phyloP scores from a whole-genome alignment of 1,140 invertebrate genomes.

The Cryptotermes secundus region DNA sequence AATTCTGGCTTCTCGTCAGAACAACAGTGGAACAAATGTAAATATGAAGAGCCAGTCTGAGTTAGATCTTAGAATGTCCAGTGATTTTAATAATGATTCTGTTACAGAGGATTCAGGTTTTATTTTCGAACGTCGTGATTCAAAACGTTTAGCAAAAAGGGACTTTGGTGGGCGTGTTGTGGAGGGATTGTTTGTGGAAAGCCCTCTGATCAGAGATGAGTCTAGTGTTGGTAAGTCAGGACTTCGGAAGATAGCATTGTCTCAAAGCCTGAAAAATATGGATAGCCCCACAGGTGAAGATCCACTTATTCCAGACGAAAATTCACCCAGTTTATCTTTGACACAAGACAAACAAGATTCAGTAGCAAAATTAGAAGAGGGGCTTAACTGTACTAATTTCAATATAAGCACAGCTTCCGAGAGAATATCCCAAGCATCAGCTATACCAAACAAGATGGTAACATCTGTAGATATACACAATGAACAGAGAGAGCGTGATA shows the following conservation, averaged over 20 bases:
- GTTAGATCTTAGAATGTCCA: not conserved
- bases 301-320: not conserved
- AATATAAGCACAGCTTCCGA: not conserved
- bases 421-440: not conserved
- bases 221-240: not conserved
- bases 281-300: conserved; percentile 21
- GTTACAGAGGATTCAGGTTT: conserved; percentile 21
- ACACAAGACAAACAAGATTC: not conserved
- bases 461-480: not conserved
- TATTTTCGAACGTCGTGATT: conserved; percentile 30
- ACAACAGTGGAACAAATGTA: not conserved
- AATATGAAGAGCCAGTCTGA: not conserved
- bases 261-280: not conserved
- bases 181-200: conserved; percentile 34
- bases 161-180: conserved; percentile 28
- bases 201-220: conserved; percentile 9
- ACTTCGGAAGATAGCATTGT: conserved; percentile 26
- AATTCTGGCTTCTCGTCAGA: not conserved
- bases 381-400: not conserved
- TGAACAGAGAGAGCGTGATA: not conserved
- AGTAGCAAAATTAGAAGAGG: not conserved
- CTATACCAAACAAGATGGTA: not conserved
- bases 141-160: conserved; percentile 27
- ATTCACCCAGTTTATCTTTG: not conserved
- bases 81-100: conserved; percentile 16